Conservation (phyloP, 2,113 vertebrate species). For the Hemiprocne comata region DNA sequence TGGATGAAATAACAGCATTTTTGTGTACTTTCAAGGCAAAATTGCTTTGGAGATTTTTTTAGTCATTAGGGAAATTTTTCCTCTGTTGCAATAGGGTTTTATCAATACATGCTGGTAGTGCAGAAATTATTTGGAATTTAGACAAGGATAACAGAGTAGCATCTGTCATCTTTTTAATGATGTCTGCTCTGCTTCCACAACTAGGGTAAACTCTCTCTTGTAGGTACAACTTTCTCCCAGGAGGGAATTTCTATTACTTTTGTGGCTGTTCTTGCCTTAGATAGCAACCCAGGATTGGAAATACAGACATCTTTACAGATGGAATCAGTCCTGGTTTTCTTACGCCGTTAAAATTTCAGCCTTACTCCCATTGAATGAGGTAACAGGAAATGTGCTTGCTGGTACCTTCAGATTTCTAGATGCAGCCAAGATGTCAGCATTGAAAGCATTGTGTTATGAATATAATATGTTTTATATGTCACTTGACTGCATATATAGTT, state of each 20-base stretch:
- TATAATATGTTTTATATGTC: neutral
- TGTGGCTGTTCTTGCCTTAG: neutral
- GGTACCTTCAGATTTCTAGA: neutral
- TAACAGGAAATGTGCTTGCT: neutral
- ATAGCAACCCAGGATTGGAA: neutral
- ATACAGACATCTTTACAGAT: neutral
- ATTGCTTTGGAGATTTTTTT: neutral
- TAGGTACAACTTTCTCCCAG: neutral
- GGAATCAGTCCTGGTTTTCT: neutral
- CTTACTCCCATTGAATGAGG: neutral
- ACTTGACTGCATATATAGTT: neutral
- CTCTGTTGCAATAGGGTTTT: neutral
- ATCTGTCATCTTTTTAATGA: neutral
- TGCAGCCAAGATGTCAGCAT: neutral
- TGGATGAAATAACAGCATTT: neutral
- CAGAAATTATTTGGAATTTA: neutral
- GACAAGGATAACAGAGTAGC: neutral
- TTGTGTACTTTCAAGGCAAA: neutral
- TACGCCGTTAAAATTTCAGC: neutral
- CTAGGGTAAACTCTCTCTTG: neutral
- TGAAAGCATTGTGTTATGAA: neutral
- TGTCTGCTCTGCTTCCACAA: neutral
- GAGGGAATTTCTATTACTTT: neutral
- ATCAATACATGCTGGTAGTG: neutral
- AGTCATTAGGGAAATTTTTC: neutral